Evolutionary conservation across 2,888 invertebrate genomes (phyloP), one percentile per base, ranked within the genome.

Genomic region (Iphiclides podalirius): DNA sequence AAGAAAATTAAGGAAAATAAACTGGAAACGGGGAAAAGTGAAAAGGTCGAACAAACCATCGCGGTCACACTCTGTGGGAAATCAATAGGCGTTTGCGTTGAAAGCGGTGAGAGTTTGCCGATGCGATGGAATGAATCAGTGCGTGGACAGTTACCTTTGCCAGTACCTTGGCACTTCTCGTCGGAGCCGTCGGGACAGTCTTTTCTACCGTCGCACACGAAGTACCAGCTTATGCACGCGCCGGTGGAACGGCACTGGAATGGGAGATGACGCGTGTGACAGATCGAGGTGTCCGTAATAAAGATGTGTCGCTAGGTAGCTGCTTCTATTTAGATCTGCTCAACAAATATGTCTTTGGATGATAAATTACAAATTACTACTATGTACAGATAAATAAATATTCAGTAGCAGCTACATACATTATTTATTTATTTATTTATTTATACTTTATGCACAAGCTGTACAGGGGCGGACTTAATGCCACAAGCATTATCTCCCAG

Each of bases 191-290:
- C 96, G 6, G 91, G 91, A 69, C 97, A 97, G 71, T 97, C 96
- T 55, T 92, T 91, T 57, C 94, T 92, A 7, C 94, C 94, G 73
- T 97, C 96, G 77, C 97, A 97, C 2, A 97, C 95, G 79, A 96
- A 96, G 90, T 95, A 96, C 96, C 96, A 96, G 64, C 96, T 96
- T 69, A 97, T 95, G 77, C 97, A 97, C 9, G 92, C 90, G 1
- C 97, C 97, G 43, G 94, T 93, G 44, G 94, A 94, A 20, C 94
- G 94, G 72, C 97, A 97, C 93, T 97, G 87, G 6, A 20, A 20
- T 20, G 1, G 31, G 11, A 26, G 4, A 26, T n/a, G n/a, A 20
- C 20, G 20, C 20, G 6, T 6, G 20, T 20, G 20, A 20, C 20
- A 6, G 20, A 20, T 20, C 20, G 6, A 20, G n/a, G n/a, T n/a